Percentiles rank a stretch among this genome's conserved stretches.
Evolutionary conservation across 2,888 invertebrate species (phyloP).

Genomic region (Leucozona laternaria): DNA sequence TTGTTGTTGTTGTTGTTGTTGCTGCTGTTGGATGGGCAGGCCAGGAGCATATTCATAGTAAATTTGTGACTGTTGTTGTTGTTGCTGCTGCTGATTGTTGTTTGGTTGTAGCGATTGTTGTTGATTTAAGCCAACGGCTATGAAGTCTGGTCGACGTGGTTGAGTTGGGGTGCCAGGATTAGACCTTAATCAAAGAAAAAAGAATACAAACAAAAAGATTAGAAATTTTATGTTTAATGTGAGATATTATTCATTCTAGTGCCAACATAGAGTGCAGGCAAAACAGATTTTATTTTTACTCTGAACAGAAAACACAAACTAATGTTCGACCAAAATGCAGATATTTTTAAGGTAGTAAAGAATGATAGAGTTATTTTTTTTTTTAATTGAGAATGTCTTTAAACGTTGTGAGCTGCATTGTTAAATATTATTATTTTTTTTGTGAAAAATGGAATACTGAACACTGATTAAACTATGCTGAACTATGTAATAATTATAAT

Average conservation of each 20-base stretch:
- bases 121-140: constrained; percentile 86
- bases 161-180: constrained; percentile 96
- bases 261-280: constrained; percentile 61
- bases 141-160: constrained; percentile 94
- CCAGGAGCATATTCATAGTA: constrained; percentile 83
- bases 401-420: constrained; percentile 29
- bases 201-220: constrained; percentile 33
- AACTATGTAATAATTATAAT: neutral
- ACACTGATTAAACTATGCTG: neutral
- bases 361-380: constrained; percentile 44
- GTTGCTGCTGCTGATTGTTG: constrained; percentile 80
- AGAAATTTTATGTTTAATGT: neutral
- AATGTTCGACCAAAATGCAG: constrained; percentile 60
- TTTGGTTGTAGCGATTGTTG: constrained; percentile 80
- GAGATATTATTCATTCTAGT: constrained; percentile 13
- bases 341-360: constrained; percentile 29
- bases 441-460: constrained; percentile 8
- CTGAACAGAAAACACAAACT: constrained; percentile 54
- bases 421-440: constrained; percentile 29
- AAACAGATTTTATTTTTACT: constrained; percentile 35
- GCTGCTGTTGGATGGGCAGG: constrained; percentile 83
- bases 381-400: constrained; percentile 28
- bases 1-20: constrained; percentile 80
- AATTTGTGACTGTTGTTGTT: constrained; percentile 81
- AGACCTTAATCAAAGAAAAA: constrained; percentile 86